Conservation (phyloP, 92 coral and sea anemone genomes). For the Zoanthus sociatus region DNA sequence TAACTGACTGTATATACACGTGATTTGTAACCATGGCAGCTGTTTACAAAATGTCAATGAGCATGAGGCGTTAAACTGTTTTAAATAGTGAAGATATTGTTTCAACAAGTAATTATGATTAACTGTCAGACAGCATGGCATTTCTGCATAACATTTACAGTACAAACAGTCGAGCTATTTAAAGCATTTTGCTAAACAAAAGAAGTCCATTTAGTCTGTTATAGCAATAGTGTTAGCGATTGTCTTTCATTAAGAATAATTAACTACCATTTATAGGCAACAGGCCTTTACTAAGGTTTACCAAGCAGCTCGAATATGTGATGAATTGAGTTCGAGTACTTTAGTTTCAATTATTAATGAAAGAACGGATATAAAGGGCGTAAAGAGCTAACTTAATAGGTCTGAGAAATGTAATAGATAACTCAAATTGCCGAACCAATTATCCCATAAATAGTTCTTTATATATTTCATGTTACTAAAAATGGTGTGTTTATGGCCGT, state of each 20-base stretch:
- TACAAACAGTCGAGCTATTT: constrained; percentile 37
- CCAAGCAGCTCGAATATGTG: background rate
- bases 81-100: background rate
- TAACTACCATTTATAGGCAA: background rate
- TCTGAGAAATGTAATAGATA: background rate
- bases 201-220: constrained; percentile 29
- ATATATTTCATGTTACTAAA: background rate
- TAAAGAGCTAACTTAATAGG: background rate
- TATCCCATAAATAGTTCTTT: background rate
- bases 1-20: background rate
- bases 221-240: background rate
- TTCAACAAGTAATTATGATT: constrained; percentile 15
- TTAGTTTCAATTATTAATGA: background rate
- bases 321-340: constrained; percentile 7
- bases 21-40: background rate
- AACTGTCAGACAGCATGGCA: constrained; percentile 20
- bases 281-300: background rate
- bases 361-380: background rate
- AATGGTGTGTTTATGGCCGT: background rate
- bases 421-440: background rate
- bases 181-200: constrained; percentile 38
- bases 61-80: background rate
- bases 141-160: constrained; percentile 29
- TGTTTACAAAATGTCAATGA: background rate
- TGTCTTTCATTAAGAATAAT: background rate